These are phyloP conservation scores for Drosophila neonasuta DNA, from an alignment of 2,888 invertebrate species.

Conservation along the genomic window DNA sequence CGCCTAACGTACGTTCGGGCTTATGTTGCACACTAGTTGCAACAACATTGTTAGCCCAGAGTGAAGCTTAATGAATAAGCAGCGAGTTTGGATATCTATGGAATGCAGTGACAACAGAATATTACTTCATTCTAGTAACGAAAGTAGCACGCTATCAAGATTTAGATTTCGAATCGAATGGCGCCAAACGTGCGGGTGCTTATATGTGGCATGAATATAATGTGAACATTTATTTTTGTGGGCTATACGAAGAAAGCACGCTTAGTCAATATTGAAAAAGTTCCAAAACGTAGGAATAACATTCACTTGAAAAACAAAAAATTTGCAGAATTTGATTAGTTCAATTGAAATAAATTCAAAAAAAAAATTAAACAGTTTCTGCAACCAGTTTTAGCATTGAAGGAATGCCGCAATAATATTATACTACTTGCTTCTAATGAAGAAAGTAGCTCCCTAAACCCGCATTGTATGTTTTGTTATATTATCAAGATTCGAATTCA, in stretches of 20 bases:
- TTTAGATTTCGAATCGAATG: too few species aligned
- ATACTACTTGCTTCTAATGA: too few species aligned
- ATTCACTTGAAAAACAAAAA: background rate
- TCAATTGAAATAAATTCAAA: background rate
- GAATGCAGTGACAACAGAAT: background rate
- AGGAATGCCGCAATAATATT: background rate
- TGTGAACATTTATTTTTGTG: background rate
- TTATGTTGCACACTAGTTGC: constrained; percentile 10
- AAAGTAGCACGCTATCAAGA: too few species aligned
- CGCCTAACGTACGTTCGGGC: background rate
- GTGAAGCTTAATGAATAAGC: background rate
- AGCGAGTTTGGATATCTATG: background rate
- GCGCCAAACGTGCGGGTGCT: too few species aligned
- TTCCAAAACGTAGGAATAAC: background rate
- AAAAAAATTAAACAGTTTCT: too few species aligned
- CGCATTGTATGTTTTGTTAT: background rate
- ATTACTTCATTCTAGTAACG: too few species aligned
- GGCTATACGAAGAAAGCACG: background rate
- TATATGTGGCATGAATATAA: too few species aligned
- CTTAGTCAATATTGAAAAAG: background rate
- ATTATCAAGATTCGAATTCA: background rate
- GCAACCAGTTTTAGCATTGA: background rate
- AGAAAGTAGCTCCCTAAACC: background rate
- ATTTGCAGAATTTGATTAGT: background rate
- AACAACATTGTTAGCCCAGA: background rate